These are phyloP conservation scores for Zophobas morio DNA, from an alignment of 1,140 invertebrate species.

Conservation along the genomic window DNA sequence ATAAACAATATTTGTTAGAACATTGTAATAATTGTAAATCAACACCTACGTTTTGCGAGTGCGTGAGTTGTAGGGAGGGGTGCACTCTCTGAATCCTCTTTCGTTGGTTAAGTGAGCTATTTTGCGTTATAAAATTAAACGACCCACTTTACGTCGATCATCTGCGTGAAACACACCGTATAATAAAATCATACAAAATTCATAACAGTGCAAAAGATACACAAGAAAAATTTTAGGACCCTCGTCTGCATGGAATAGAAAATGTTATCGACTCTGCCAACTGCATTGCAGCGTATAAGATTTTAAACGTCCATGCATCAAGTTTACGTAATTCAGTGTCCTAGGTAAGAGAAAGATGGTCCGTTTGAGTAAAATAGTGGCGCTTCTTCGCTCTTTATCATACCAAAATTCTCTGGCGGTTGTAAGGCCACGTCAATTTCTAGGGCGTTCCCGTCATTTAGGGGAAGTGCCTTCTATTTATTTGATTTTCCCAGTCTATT, in stretches of 20 bases:
- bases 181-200: slow-evolving; percentile 36
- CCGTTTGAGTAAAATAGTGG: slow-evolving; percentile 12
- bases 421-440: slow-evolving; percentile 30
- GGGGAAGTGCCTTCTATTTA: slow-evolving; percentile 44
- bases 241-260: slow-evolving; percentile 24
- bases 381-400: slow-evolving; percentile 3
- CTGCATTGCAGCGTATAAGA: slow-evolving; percentile 10
- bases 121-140: slow-evolving; percentile 19
- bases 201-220: slow-evolving; percentile 16
- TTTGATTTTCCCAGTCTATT: slow-evolving; percentile 50
- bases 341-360: neutral
- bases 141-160: slow-evolving; percentile 8
- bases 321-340: slow-evolving; percentile 34
- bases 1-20: no score
- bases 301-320: slow-evolving; percentile 31
- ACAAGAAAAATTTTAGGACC: slow-evolving; percentile 24
- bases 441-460: slow-evolving; percentile 44
- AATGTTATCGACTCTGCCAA: slow-evolving; percentile 22
- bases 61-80: no score
- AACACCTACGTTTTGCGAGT: no score
- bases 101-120: slow-evolving; percentile 1
- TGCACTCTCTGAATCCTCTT: neutral
- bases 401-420: neutral
- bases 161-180: slow-evolving; percentile 20
- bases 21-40: no score